Percentiles rank a stretch among this genome's conserved stretches.
phyloP scores from a whole-genome alignment of 2,797 vertebrate genomes.

The Xenopus petersii region DNA sequence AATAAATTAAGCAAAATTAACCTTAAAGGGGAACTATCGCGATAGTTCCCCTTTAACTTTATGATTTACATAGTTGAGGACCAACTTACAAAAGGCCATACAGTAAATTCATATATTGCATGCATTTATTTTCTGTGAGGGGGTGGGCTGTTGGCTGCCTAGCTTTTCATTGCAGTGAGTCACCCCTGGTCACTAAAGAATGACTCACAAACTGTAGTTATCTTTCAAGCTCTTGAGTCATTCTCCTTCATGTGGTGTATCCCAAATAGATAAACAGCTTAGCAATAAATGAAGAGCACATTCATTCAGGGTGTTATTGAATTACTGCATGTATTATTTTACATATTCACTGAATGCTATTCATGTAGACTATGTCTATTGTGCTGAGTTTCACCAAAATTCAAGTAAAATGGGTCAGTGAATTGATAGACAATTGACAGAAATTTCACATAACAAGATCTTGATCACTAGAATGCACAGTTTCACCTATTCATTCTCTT shows the following conservation, averaged over 20 bases:
- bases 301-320: background rate
- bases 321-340: background rate
- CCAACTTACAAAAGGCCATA: background rate
- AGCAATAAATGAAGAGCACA: background rate
- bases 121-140: background rate
- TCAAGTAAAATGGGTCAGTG: too few species aligned
- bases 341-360: slow-evolving; percentile 7
- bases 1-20: too few species aligned
- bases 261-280: slow-evolving; percentile 4
- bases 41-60: too few species aligned
- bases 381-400: too few species aligned
- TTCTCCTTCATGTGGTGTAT: slow-evolving; percentile 7
- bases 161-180: slow-evolving; percentile 15
- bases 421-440: too few species aligned
- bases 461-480: too few species aligned
- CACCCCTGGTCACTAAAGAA: slow-evolving; percentile 2
- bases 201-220: slow-evolving; percentile 8
- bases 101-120: background rate
- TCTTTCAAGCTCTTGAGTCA: slow-evolving; percentile 23
- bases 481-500: too few species aligned
- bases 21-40: too few species aligned
- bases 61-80: too few species aligned
- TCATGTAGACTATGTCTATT: slow-evolving; percentile 15
- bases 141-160: background rate
- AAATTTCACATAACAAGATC: too few species aligned